phyloP scores from a whole-genome alignment of 2,113 vertebrate species.

The Albula goreensis region DNA sequence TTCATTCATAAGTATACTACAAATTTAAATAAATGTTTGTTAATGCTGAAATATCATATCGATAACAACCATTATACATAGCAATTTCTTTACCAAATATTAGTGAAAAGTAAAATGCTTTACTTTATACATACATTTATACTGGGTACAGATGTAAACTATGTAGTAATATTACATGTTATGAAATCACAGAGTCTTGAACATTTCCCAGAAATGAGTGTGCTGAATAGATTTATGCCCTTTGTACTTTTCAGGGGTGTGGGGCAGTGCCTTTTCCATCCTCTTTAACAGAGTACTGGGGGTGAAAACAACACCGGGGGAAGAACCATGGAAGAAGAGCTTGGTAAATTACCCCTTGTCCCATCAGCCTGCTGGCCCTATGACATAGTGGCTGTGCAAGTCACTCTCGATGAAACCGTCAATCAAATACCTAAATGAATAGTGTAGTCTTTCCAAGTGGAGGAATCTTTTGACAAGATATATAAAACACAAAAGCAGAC shows the following conservation, averaged over 20 bases:
- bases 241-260: constrained; percentile 76
- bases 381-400: not conserved
- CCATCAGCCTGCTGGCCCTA: not conserved
- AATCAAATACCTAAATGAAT: no score
- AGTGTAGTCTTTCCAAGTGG: no score
- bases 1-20: no score
- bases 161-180: not conserved
- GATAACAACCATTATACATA: no score
- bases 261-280: constrained; percentile 98
- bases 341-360: constrained; percentile 73
- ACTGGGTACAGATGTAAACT: no score
- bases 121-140: no score
- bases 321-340: constrained; percentile 94
- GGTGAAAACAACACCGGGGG: constrained; percentile 77
- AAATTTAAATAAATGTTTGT: no score
- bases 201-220: not conserved
- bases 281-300: constrained; percentile 95
- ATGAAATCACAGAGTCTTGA: not conserved
- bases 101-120: no score
- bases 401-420: not conserved
- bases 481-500: no score
- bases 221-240: constrained; percentile 17
- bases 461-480: no score
- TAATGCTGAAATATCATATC: no score
- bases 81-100: no score